These are phyloP conservation scores for Rotaria sp. DNA, from an alignment of 2,888 invertebrate genomes.

Conservation along the genomic window DNA sequence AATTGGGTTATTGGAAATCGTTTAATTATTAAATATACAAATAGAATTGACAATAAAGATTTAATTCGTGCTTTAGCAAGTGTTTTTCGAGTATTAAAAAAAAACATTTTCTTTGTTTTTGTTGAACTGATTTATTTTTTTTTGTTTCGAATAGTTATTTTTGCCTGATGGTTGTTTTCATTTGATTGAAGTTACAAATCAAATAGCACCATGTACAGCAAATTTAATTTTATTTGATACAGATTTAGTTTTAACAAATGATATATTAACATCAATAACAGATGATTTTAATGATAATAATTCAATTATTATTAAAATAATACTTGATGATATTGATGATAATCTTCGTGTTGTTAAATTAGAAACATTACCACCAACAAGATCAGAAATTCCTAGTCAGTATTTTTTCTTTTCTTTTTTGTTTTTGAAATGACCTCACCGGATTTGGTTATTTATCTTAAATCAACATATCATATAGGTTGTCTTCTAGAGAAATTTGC, in stretches of 20 bases:
- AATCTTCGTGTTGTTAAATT: background rate
- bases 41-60: background rate
- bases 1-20: constrained; percentile 14
- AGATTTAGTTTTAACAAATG: background rate
- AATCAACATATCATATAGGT: too few species aligned
- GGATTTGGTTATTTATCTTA: too few species aligned
- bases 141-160: background rate
- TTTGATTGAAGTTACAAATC: background rate
- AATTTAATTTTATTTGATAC: background rate
- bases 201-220: background rate
- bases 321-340: constrained; percentile 6
- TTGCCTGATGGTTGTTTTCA: constrained; percentile 18
- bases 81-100: background rate
- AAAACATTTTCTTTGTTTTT: background rate
- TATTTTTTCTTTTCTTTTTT: background rate
- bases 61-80: background rate
- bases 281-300: background rate
- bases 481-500: too few species aligned
- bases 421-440: too few species aligned
- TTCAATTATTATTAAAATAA: background rate
- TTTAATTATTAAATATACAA: constrained; percentile 1
- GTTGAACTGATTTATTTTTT: background rate
- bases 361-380: background rate
- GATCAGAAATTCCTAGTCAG: background rate
- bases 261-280: background rate